Percentiles rank a stretch among this genome's conserved stretches.
These are phyloP conservation scores for Drosophila kanekoi DNA, from an alignment of 2,888 invertebrate genomes.

Conservation along the genomic window DNA sequence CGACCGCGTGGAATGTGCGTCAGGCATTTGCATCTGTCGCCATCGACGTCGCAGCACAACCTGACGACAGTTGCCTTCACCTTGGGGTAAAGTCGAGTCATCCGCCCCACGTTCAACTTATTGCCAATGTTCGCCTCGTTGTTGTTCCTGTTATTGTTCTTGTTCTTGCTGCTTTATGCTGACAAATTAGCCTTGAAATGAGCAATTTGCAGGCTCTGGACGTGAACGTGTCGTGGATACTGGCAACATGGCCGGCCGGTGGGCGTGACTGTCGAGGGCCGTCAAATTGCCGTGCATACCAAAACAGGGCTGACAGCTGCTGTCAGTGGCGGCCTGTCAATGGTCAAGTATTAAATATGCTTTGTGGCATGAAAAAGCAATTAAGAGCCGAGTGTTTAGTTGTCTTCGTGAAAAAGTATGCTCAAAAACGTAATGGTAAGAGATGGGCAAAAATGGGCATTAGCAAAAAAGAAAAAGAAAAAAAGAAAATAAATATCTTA, in stretches of 20 bases:
- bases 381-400: conserved; percentile 63
- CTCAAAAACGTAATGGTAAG: conserved; percentile 7
- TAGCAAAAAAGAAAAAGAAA: background rate
- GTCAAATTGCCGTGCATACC: conserved; percentile 61
- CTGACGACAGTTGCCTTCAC: conserved; percentile 34
- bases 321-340: conserved; percentile 72
- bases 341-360: conserved; percentile 73
- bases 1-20: conserved; percentile 29
- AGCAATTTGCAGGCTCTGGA: conserved; percentile 73
- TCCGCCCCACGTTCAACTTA: conserved; percentile 22
- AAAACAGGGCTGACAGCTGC: conserved; percentile 75
- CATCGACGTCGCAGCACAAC: conserved; percentile 1
- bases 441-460: background rate
- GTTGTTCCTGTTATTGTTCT: conserved; percentile 21
- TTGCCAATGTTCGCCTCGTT: conserved; percentile 35
- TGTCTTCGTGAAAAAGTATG: conserved; percentile 9
- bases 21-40: conserved; percentile 65
- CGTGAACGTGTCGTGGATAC: conserved; percentile 32
- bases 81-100: conserved; percentile 24
- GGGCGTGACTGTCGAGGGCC: conserved; percentile 20
- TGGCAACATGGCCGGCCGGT: background rate
- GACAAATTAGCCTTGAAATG: conserved; percentile 83
- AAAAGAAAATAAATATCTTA: background rate
- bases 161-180: conserved; percentile 51
- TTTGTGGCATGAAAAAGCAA: conserved; percentile 76